Evolutionary conservation across 1,140 invertebrate species (phyloP), one percentile per base, ranked within the genome.

Genomic region (Frieseomelitta varia): DNA sequence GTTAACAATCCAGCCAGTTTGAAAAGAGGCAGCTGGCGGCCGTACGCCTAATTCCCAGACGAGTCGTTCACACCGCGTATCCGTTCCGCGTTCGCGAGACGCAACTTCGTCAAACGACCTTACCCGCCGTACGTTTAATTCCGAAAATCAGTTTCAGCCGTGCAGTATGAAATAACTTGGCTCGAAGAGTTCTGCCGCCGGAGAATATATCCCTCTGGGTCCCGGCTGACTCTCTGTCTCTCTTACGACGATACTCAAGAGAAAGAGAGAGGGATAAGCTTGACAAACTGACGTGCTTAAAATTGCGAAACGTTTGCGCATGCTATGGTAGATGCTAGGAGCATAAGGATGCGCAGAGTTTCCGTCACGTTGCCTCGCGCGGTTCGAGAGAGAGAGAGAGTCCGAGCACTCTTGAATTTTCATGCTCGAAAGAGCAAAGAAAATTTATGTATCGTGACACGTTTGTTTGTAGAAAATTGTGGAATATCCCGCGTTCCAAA

Each of bases 131-230:
- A 17, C 65, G 74, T n/a, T 83, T 83, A 69, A 83, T 83, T 78
- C 21, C 55, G 76, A 79, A 47, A 84, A 84, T 84, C 81, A 71
- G 65, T 83, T 79, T 79, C 55, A 6, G 39, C n/a, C 39, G 34
- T 14, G 47, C 75, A 69, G 74, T 79, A 10, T 34, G 34, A 79
- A 71, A 71, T 79, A 79, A 79, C 55, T 84, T 79, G 39, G 30
- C 51, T 58, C 34, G 39, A 47, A 47, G 15, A 53, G 67, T 69
- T 71, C 14, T n/a, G 34, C 39, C 65, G 75, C 53, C 34, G 11
- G 53, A 24, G 65, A 83, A 83, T 69, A 83, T 69, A 78, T 69
- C 34, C n/a, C 34, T 30, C 30, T 30, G 30, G 30, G 30, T 30
- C 30, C 30, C 30, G 30, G 30, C 27, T 19, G 4, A 4, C 4